Conservation (phyloP, 2,888 invertebrate genomes). For the Parasteatoda lunata region DNA sequence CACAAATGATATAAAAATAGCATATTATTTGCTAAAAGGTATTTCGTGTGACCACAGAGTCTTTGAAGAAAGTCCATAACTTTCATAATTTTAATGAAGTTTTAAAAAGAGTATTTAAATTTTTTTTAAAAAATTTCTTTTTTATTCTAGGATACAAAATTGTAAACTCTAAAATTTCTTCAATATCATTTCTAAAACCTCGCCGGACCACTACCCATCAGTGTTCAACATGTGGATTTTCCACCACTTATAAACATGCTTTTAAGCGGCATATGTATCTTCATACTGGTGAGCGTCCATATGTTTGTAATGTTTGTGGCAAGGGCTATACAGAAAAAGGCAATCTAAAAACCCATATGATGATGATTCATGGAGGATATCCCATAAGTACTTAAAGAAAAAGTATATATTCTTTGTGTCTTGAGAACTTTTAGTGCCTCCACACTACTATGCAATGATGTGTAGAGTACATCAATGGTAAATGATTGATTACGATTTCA, state of each 20-base stretch:
- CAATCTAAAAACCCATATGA: conserved; percentile 13
- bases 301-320: conserved; percentile 2
- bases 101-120: background rate
- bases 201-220: background rate
- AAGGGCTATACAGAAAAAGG: conserved; percentile 4
- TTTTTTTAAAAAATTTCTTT: background rate
- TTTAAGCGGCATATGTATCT: conserved; percentile 14
- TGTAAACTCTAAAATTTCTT: background rate
- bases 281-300: conserved; percentile 19
- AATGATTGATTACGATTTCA: too few species aligned
- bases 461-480: too few species aligned
- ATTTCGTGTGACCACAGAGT: too few species aligned
- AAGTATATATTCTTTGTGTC: too few species aligned
- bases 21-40: too few species aligned
- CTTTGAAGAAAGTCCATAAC: background rate
- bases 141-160: background rate
- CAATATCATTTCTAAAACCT: background rate
- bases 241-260: background rate
- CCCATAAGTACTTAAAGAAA: too few species aligned
- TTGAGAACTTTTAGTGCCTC: too few species aligned
- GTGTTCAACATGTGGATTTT: conserved; percentile 10
- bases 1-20: too few species aligned
- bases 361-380: background rate
- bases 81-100: background rate
- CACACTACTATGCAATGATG: too few species aligned